phyloP scores from a whole-genome alignment of 2,113 vertebrate species.

The Solea senegalensis region DNA sequence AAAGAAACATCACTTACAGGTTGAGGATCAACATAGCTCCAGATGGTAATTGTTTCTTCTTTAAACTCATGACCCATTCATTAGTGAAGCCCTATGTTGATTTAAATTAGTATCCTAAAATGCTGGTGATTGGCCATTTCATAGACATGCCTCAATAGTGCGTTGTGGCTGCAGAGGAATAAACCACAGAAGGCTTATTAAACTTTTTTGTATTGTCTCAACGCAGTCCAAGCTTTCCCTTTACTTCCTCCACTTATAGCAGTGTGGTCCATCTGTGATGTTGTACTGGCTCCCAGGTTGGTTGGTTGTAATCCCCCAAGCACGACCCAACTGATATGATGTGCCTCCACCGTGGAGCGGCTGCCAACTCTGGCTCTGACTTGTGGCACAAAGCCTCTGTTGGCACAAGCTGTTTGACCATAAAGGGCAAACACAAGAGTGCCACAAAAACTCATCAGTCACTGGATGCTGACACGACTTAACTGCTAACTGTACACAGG shows the following conservation, averaged over 20 bases:
- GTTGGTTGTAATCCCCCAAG: slow-evolving; percentile 70
- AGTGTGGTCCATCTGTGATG: slow-evolving; percentile 64
- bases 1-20: no score
- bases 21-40: no score
- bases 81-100: neutral
- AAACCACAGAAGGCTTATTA: neutral
- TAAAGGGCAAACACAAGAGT: slow-evolving; percentile 41
- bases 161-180: slow-evolving; percentile 3
- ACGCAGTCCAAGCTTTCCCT: slow-evolving; percentile 32
- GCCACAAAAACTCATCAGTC: slow-evolving; percentile 48
- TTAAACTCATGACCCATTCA: neutral
- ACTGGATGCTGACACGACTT: slow-evolving; percentile 22
- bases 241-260: slow-evolving; percentile 37
- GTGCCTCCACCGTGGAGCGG: slow-evolving; percentile 41
- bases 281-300: slow-evolving; percentile 61
- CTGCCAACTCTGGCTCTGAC: slow-evolving; percentile 65
- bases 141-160: neutral
- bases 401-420: slow-evolving; percentile 59
- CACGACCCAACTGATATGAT: slow-evolving; percentile 58
- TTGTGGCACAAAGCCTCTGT: slow-evolving; percentile 61
- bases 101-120: slow-evolving; percentile 13
- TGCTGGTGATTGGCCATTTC: neutral
- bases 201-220: slow-evolving; percentile 13
- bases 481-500: slow-evolving; percentile 11
- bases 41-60: neutral